These are phyloP conservation scores for Furnarius figulus DNA, from an alignment of 2,113 vertebrate species.

Conservation along the genomic window DNA sequence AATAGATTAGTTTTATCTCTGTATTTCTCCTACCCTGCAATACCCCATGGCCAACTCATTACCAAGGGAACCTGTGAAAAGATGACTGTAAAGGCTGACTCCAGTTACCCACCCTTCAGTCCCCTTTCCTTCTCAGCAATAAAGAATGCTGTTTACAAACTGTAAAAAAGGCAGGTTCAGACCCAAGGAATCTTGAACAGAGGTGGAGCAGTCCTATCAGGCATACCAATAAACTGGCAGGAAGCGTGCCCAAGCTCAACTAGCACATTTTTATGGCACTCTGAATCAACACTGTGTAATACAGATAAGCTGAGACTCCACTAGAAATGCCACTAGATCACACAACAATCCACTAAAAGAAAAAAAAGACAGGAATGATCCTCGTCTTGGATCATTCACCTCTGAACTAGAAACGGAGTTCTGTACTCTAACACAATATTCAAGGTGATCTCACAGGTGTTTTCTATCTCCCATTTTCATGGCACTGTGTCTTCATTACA, in stretches of 20 bases:
- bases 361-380: not conserved
- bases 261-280: not conserved
- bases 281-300: conserved; percentile 1
- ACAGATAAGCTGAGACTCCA: not conserved
- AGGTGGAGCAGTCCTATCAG: not conserved
- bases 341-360: not conserved
- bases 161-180: not conserved
- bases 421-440: not conserved
- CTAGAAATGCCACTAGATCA: not conserved
- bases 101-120: not conserved
- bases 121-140: not conserved
- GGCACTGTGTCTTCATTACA: not conserved
- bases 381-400: not conserved
- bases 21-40: not conserved
- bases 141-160: not conserved
- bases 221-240: not conserved
- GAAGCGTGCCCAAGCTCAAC: not conserved
- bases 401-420: not conserved
- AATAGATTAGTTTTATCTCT: not conserved
- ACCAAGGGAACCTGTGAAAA: not conserved
- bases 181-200: not conserved
- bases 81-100: not conserved
- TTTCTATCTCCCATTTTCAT: not conserved
- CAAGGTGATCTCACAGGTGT: not conserved
- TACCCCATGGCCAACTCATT: not conserved